Conservation (phyloP, 2,888 invertebrate species). For the Yponomeuta malinellus region DNA sequence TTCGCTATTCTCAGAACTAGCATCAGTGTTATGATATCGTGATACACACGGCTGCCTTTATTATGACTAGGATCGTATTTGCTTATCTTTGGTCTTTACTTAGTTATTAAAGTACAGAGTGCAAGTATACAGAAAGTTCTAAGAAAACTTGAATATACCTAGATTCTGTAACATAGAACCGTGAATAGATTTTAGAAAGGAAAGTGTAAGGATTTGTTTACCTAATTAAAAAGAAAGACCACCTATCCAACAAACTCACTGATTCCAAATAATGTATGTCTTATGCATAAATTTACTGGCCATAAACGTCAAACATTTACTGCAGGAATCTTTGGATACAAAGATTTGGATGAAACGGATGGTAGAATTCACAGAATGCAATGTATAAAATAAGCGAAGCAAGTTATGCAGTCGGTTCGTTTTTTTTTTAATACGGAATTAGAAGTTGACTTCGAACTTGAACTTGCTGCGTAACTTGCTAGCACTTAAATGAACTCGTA, state of each 20-base stretch:
- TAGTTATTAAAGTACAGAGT: neutral
- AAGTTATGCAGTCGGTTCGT: neutral
- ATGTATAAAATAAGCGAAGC: neutral
- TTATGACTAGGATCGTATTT: constrained; percentile 3
- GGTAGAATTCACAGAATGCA: neutral
- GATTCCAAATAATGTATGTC: neutral
- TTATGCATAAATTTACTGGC: neutral
- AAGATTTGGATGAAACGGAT: neutral
- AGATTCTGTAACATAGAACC: no score
- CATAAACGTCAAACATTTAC: neutral
- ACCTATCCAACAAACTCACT: neutral
- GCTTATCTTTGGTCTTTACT: neutral
- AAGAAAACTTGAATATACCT: no score
- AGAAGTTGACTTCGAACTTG: neutral
- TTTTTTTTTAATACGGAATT: neutral
- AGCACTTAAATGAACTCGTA: no score
- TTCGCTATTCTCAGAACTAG: neutral
- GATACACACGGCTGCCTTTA: neutral
- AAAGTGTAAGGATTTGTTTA: no score
- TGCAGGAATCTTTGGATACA: neutral
- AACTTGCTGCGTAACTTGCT: neutral
- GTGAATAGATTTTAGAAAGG: no score
- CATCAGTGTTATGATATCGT: neutral
- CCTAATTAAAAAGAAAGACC: no score
- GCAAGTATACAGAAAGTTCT: no score